Base-by-base conservation (phyloP, 2,113 vertebrate genomes). In the Vimba vimba region DNA sequence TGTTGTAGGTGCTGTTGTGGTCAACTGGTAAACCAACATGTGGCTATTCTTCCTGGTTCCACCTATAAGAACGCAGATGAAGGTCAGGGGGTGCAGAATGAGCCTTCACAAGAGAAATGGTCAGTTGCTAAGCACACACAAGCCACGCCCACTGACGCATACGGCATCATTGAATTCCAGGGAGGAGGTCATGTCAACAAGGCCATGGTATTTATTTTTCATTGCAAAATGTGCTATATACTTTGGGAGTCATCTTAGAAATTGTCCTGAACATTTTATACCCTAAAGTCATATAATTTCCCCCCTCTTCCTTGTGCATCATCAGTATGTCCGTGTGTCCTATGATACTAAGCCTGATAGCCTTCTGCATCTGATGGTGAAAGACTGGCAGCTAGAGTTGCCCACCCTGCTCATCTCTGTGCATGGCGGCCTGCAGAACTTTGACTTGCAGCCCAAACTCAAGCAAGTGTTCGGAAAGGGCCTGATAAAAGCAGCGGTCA, bases 401-500 rank as follows among this genome's bases (percentile, higher is more conserved):
- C 98, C 98, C 78, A 99, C 97, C 10, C 93, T 99, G 74, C 93
- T 99, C 87, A 98, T 99, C 85, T 99, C 98, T 0, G 97, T 99
- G 43, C 98, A 99, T 0, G 98, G 98, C 60, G 98, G 98, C 45
- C 96, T 99, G 83, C 98, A 98, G 94, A 98, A 97, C 92, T 99
- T 99, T 55, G 96, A 97, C 91, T 94, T 99, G 86, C 98, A 97
- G 88, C 97, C 97, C 69, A 99, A 99, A 91, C 95, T 99, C 91
- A 99, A 99, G 91, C 98, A 99, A 89, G 97, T 98, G 36, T 99
- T 99, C 64, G 98, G 98, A 45, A 99, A 97, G 92, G 98, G 98
- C 21, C 94, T 99, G 89, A 97, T 99, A 92, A 99, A 99, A 90
- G 98, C 98, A 1, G 97, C 98, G 2, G 95, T 99, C 94, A 99